Evolutionary conservation across 2,888 invertebrate species (phyloP).

Genomic region (Leptopilina syphax): DNA sequence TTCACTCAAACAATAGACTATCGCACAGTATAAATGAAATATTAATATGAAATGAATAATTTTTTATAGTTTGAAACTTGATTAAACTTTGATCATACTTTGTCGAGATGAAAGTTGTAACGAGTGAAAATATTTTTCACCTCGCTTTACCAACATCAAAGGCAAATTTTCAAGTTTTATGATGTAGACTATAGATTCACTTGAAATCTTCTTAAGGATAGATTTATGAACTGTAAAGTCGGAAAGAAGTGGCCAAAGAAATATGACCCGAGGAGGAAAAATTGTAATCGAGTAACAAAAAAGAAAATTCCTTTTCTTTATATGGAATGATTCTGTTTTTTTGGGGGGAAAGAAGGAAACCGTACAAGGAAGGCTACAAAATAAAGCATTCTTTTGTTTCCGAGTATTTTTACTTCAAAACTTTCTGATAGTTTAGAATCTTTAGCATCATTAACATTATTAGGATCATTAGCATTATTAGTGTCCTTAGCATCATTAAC

Average conservation of each 20-base stretch:
- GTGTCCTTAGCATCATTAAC: too few species aligned
- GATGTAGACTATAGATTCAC: slow-evolving; percentile 8
- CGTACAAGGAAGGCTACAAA: too few species aligned
- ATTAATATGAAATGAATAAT: neutral
- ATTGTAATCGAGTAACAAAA: neutral
- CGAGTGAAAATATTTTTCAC: neutral
- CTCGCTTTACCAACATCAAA: slow-evolving; percentile 13
- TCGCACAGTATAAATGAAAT: neutral
- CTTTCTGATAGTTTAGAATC: too few species aligned
- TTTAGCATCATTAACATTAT: too few species aligned
- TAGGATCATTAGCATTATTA: too few species aligned
- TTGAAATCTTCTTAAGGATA: slow-evolving; percentile 19
- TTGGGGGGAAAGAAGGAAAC: too few species aligned
- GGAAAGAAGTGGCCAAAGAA: neutral
- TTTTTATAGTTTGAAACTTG: neutral
- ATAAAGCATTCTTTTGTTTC: too few species aligned
- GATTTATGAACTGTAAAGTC: slow-evolving; percentile 32
- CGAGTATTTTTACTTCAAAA: too few species aligned
- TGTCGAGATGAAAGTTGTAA: neutral
- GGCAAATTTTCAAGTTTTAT: slow-evolving; percentile 8
- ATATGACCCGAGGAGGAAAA: slow-evolving; percentile 15
- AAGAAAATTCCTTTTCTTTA: neutral
- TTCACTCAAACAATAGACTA: too few species aligned
- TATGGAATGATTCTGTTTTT: neutral
- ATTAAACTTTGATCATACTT: slow-evolving; percentile 2